Base-by-base conservation (phyloP, 35 echinoderm and acorn worm genomes). In the Ophioderma brevispina region DNA sequence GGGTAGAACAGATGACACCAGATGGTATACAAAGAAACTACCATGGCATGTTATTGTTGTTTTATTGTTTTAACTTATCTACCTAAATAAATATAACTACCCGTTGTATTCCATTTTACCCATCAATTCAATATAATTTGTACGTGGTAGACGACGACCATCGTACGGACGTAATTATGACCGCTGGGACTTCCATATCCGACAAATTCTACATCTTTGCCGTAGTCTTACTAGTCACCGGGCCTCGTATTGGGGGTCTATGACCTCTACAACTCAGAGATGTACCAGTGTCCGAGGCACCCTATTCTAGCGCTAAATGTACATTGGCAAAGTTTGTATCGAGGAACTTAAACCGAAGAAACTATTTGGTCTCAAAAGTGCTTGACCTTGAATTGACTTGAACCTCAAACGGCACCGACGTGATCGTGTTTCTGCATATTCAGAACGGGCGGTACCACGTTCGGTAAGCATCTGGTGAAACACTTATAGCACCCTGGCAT, bases 341-440 rank as follows among this genome's bases (percentile, higher is more conserved):
- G 10, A 46, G 5, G 10, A 30, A n/a, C n/a, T 30, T 15, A 8
- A 70, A n/a, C 2, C 28, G 1, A 25, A 70, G n/a, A 30, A 70
- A n/a, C n/a, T n/a, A n/a, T n/a, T n/a, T n/a, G n/a, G n/a, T n/a
- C n/a, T n/a, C n/a, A n/a, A 70, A 70, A 70, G 59, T 70, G n/a
- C 59, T 70, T 30, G 59, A 70, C n/a, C 5, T 8, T 15, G 59
- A 70, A 70, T 70, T 30, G 59, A 70, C n/a, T 70, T 70, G 10
- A 25, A 86, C 37, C 76, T 95, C 36, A 76, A n/a, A 95, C 81
- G 93, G 97, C 21, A 93, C 80, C 42, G 97, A 95, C 37, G 97
- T 95, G 15, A 49, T 99, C 0, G 94, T 95, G 33, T 95, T 95
- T 77, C 84, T 99, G n/a, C 93, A 99, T n/a, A 94, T 95, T 31